phyloP scores from a whole-genome alignment of 1,140 invertebrate species.

The Neodiprion virginianus region DNA sequence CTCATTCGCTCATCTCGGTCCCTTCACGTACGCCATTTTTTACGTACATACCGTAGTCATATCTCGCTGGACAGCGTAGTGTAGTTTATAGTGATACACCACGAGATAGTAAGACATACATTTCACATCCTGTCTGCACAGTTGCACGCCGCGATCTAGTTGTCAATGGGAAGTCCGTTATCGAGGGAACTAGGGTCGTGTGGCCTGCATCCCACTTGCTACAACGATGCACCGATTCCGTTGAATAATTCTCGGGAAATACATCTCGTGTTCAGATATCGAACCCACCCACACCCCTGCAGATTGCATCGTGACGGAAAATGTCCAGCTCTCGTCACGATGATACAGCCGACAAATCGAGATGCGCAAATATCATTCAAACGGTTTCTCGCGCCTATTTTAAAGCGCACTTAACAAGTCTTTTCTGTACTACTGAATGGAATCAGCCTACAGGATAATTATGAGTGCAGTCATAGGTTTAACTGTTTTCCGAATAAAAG shows the following conservation, averaged over 20 bases:
- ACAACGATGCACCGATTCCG: background rate
- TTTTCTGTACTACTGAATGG: too few relatives aligned
- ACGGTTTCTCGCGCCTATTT: too few relatives aligned
- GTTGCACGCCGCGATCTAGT: conserved; percentile 27
- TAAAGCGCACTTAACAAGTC: too few relatives aligned
- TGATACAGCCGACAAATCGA: too few relatives aligned
- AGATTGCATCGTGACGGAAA: background rate
- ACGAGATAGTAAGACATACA: background rate
- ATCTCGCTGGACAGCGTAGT: background rate
- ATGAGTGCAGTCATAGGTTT: too few relatives aligned
- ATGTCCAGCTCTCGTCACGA: too few relatives aligned
- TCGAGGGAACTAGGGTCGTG: conserved; percentile 35
- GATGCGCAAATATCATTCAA: too few relatives aligned
- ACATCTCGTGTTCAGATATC: background rate
- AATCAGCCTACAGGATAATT: too few relatives aligned
- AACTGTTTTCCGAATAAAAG: too few relatives aligned
- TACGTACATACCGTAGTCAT: too few relatives aligned
- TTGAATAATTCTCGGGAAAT: background rate
- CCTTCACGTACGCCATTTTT: too few relatives aligned
- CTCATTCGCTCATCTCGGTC: too few relatives aligned
- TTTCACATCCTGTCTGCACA: background rate
- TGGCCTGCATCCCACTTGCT: conserved; percentile 31
- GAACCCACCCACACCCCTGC: background rate
- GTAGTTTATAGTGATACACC: background rate
- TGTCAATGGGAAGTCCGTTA: conserved; percentile 58